Evolutionary conservation across 2,113 vertebrate genomes (phyloP).

Genomic region (Microtus oregoni): DNA sequence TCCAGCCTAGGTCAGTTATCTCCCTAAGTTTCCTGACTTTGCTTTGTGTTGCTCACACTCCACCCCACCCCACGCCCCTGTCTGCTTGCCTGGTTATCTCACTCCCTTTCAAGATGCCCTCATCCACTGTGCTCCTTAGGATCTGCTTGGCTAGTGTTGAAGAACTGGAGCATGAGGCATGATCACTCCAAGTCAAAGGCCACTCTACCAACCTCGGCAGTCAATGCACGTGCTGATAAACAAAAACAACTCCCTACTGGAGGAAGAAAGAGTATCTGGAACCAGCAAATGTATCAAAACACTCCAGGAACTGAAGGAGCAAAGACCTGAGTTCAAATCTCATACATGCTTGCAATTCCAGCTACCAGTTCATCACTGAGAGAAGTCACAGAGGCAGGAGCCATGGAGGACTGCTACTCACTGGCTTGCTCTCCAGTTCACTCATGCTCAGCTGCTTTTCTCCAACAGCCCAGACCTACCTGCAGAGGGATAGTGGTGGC

Average conservation of each 20-base stretch:
- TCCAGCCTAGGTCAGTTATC: neutral
- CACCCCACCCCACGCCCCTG: neutral
- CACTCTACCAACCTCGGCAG: neutral
- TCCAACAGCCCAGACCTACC: neutral
- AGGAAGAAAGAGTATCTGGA: neutral
- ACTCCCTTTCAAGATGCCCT: neutral
- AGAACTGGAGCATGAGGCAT: neutral
- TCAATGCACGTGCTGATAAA: neutral
- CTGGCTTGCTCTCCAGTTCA: neutral
- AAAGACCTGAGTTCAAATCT: neutral
- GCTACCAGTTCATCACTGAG: neutral
- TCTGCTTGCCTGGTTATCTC: neutral
- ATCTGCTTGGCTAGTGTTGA: neutral
- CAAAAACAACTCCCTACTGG: neutral
- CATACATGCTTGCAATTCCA: fast-evolving
- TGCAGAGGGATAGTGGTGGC: neutral
- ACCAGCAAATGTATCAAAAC: neutral
- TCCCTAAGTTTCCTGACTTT: neutral
- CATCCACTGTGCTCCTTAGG: neutral
- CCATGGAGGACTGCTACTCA: neutral
- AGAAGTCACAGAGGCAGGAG: neutral
- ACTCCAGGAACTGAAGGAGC: neutral
- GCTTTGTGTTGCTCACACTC: neutral
- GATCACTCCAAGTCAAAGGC: neutral
- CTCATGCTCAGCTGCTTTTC: neutral